Percentiles rank a stretch among this genome's conserved stretches.
These are phyloP conservation scores for Natator depressus DNA, from an alignment of 2,113 vertebrate species.

Conservation along the genomic window DNA sequence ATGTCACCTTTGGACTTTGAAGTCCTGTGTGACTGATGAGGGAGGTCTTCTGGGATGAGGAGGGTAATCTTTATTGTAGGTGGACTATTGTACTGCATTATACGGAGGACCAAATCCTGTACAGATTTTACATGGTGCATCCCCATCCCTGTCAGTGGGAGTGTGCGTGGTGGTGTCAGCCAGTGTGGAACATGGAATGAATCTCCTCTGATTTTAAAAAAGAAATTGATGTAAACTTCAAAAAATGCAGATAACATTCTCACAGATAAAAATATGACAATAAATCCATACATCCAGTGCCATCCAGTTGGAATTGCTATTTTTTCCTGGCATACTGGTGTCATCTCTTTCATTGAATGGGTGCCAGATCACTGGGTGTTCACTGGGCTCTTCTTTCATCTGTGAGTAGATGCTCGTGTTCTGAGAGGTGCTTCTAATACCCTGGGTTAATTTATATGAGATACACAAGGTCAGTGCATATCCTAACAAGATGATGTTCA, in stretches of 20 bases:
- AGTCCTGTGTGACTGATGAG: neutral
- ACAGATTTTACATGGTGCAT: neutral
- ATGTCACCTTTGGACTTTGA: neutral
- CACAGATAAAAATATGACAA: conserved; percentile 17
- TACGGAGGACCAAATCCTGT: neutral
- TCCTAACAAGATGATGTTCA: neutral
- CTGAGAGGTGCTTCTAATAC: neutral
- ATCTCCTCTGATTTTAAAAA: neutral
- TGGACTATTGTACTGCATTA: neutral
- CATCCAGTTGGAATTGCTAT: conserved; percentile 41
- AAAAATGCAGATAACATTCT: conserved; percentile 3
- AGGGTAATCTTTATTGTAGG: neutral
- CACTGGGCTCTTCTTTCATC: conserved; percentile 12
- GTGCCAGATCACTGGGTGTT: conserved; percentile 36
- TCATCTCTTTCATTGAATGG: conserved; percentile 4
- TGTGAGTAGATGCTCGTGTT: neutral
- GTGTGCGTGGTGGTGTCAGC: neutral
- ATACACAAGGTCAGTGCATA: conserved; percentile 30
- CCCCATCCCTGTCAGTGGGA: neutral
- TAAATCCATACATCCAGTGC: conserved; percentile 10
- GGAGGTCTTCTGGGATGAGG: neutral
- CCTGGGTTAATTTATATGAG: conserved; percentile 52
- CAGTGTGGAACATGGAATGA: neutral
- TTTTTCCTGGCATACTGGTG: conserved; percentile 23
- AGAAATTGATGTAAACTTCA: neutral